Base-by-base conservation (phyloP, 2,888 invertebrate genomes). In the Coelinius sp. region DNA sequence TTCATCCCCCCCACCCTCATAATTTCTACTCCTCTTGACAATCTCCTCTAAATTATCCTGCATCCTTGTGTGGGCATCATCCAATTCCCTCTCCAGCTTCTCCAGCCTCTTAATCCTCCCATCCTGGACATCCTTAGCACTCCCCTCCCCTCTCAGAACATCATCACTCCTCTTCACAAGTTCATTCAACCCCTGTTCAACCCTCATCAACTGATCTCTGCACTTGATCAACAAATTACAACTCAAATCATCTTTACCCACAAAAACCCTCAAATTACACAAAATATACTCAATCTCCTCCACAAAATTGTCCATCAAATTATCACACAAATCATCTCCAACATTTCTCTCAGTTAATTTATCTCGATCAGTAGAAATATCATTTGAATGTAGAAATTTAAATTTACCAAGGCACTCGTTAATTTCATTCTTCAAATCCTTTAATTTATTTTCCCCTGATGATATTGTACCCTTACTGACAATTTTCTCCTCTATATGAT, bases 371-470 rank as follows among this genome's bases (percentile, higher is more conserved):
- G 53, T 25, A 1, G 46, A 6, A 22, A 56, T 22, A 5, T 62
- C 22, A 41, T 24, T 63, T 0, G 12, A 4, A 73, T 49, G 70
- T 74, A n/a, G 77, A 79, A 10, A 25, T 35, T 59, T 65, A 0
- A 82, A 75, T 52, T 82, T 79, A 24, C 71, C 77, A 63, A 83
- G 81, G 38, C 76, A 71, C 74, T 78, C 80, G 77, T 86, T 86
- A 31, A 86, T 81, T 62, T 83, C 80, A 80, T 86, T 85, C 71
- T 87, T 86, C 46, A 86, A 78, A 68, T 83, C 80, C 67, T 87
- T 86, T 44, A 87, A 71, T 75, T 79, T 85, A 20, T 78, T 70
- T 65, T 76, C 80, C 31, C 81, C 81, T 46, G 78, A 79, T 2
- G 63, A 71, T 24, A 87, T 83, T 77, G 80, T 81, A 41, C 84